Percentiles rank a stretch among this genome's conserved stretches.
Evolutionary conservation across 1,140 invertebrate species (phyloP).

Genomic region (Brachionus angularis): DNA sequence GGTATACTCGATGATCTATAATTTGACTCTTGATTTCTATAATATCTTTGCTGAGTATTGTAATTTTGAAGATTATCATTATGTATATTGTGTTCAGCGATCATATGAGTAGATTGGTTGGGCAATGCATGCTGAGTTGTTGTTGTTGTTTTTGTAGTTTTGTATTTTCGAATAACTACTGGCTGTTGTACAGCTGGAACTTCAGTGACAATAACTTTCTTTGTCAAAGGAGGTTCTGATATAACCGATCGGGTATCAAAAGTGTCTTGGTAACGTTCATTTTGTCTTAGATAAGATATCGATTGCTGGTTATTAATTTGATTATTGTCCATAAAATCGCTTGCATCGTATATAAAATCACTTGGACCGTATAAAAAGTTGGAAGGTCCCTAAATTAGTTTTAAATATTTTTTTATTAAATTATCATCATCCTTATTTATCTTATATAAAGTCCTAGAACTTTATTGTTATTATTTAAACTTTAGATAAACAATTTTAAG

Average conservation of each 20-base stretch:
- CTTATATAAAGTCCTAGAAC: no score
- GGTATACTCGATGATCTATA: no score
- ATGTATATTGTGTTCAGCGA: no score
- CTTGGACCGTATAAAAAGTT: conserved; percentile 39
- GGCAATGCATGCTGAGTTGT: conserved; percentile 28
- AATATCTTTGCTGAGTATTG: no score
- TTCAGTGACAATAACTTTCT: background rate
- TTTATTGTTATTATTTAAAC: no score
- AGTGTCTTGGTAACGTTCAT: conserved; percentile 15
- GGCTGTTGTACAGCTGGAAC: background rate
- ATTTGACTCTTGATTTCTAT: no score
- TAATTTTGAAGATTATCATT: no score
- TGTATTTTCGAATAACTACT: conserved; percentile 30
- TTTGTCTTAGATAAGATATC: background rate
- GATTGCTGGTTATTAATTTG: background rate
- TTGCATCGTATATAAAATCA: conserved; percentile 41
- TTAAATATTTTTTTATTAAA: background rate
- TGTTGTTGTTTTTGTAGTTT: conserved; percentile 41
- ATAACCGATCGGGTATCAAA: conserved; percentile 37
- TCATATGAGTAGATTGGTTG: background rate
- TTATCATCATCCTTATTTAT: conserved; percentile 23
- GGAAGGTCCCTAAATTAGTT: conserved; percentile 7
- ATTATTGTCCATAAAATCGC: conserved; percentile 31
- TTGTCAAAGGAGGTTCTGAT: conserved; percentile 13
- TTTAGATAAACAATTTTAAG: no score